Evolutionary conservation across 2,113 vertebrate genomes (phyloP), one percentile per base, ranked within the genome.

Genomic region (Ophthalmolycus amberensis): DNA sequence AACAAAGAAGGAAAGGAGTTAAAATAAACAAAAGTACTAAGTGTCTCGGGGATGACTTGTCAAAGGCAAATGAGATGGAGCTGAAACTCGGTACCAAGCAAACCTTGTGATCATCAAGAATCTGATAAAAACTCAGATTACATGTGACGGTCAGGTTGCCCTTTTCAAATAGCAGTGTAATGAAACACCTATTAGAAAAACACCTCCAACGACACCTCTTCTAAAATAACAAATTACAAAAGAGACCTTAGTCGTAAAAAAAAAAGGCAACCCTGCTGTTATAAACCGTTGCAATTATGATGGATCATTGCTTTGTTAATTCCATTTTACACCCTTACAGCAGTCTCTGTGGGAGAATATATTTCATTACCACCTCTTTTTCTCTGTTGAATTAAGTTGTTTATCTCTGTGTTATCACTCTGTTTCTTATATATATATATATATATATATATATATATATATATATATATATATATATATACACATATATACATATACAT

Each of bases 221-320:
- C 29, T 29, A 82, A 86, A 82, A 75, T 62, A 74, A 65, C 20
- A 64, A 29, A 77, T 66, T 66, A 54, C 18, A 67, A 40, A 77
- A 73, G 32, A 25, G 1, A 20, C 14, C 50, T 6, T 9, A 3
- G 27, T 59, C 10, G 60, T 60, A 54, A 70, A 65, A 48, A 42
- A 29, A 29, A 60, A 22, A n/a, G 54, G 68, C 38, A 65, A 54
- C 4, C 50, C 42, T 0, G 34, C 59, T 68, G 54, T 38, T 73
- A 38, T 29, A 71, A 34, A 75, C 9, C n/a, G 14, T 14, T n/a
- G 70, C 54, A 75, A 67, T 84, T 63, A 86, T 77, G 20, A 56
- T 44, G 22, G 14, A 59, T 82, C 67, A 76, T 77, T 68, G 34
- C 18, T 37, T 52, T 15, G 9, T 37, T 46, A 42, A 14, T 83